Evolutionary conservation across 2,113 vertebrate species (phyloP).

Genomic region (Vombatus ursinus): DNA sequence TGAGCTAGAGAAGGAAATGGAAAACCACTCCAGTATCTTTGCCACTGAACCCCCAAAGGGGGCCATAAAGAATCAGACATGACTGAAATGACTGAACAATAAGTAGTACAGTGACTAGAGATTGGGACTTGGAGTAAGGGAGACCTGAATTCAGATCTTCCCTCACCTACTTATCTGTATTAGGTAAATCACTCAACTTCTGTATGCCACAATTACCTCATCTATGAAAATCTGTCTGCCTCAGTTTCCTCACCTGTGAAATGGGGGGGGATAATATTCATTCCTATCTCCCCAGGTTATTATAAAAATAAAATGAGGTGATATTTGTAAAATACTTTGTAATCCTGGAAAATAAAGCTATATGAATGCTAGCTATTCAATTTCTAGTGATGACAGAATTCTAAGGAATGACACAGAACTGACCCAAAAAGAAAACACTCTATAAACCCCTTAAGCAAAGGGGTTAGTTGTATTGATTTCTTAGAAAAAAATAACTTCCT

Average conservation of each 20-base stretch:
- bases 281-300: background rate
- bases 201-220: background rate
- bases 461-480: slow-evolving; percentile 30
- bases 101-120: background rate
- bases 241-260: background rate
- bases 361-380: background rate
- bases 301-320: background rate
- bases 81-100: background rate
- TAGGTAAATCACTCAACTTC: background rate
- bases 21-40: background rate
- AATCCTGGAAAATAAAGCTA: background rate
- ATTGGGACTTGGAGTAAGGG: background rate
- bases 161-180: background rate
- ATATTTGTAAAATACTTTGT: background rate
- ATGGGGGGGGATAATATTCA: background rate
- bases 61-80: no score
- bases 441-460: background rate
- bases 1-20: background rate
- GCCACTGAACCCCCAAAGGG: background rate
- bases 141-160: background rate
- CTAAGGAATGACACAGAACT: background rate
- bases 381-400: background rate
- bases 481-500: slow-evolving; percentile 25
- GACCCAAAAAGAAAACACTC: background rate
- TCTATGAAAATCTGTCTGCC: background rate